These are phyloP conservation scores for Oxyteleia sp. DNA, from an alignment of 2,888 invertebrate genomes.

Conservation along the genomic window DNA sequence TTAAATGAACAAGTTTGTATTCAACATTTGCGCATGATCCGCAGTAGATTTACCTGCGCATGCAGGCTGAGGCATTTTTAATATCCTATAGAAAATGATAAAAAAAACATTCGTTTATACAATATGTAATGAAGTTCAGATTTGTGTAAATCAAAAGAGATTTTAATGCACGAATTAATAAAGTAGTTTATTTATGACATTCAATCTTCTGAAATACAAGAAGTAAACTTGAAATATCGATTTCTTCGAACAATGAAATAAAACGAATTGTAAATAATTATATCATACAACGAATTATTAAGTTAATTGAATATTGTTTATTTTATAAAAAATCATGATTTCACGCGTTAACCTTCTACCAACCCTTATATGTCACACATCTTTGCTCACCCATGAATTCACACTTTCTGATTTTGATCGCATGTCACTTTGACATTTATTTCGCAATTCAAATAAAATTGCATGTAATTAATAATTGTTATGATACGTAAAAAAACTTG, in stretches of 20 bases:
- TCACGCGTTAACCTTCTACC: background rate
- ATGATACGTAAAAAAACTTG: too few species aligned
- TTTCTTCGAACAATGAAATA: background rate
- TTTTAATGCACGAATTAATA: background rate
- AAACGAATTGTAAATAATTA: background rate
- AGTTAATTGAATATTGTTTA: background rate
- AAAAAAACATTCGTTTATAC: background rate
- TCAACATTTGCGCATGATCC: background rate
- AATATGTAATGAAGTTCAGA: background rate
- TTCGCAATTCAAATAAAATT: background rate
- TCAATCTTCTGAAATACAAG: background rate
- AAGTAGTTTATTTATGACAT: background rate
- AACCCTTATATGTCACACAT: slow-evolving; percentile 4
- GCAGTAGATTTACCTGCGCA: background rate
- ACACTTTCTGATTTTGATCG: background rate
- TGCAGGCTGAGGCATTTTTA: background rate
- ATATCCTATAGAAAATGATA: background rate
- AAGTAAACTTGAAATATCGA: background rate
- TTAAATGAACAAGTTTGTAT: background rate
- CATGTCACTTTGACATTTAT: background rate
- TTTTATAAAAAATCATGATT: background rate
- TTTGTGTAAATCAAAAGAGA: background rate
- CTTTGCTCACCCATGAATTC: slow-evolving; percentile 9
- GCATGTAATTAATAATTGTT: too few species aligned
- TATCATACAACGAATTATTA: background rate